phyloP scores from a whole-genome alignment of 2,888 invertebrate genomes.

The Megastigmus dorsalis region DNA sequence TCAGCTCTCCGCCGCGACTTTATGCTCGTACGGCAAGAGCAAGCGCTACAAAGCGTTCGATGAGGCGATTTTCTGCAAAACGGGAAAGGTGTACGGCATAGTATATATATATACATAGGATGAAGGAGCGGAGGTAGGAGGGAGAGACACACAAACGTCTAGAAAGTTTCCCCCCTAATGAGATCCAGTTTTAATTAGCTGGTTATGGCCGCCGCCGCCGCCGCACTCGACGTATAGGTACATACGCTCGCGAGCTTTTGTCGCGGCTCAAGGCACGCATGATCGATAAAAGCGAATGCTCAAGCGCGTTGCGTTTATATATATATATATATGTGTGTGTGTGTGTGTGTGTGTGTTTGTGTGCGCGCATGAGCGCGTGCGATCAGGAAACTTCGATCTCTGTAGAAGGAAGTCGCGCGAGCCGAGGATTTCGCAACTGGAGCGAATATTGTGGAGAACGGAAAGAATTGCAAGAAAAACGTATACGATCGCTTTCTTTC shows the following conservation, averaged over 20 bases:
- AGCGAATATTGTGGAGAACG: not conserved
- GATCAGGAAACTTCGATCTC: conserved; percentile 21
- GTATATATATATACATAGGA: too few relatives aligned
- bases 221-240: not conserved
- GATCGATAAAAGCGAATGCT: conserved; percentile 37
- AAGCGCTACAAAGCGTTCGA: not conserved
- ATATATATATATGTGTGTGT: not conserved
- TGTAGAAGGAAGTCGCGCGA: conserved; percentile 33
- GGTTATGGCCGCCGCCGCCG: conserved; percentile 25
- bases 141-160: not conserved
- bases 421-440: conserved; percentile 10
- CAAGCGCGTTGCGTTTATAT: not conserved
- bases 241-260: conserved; percentile 15
- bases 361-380: not conserved
- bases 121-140: conserved; percentile 11
- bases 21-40: conserved; percentile 7
- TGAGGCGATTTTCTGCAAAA: conserved; percentile 48
- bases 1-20: too few relatives aligned
- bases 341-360: not conserved
- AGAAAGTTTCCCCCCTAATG: conserved; percentile 51
- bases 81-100: too few relatives aligned
- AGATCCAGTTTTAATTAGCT: conserved; percentile 55
- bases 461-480: too few relatives aligned
- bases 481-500: conserved; percentile 15
- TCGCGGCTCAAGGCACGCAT: not conserved